Percentiles rank a stretch among this genome's conserved stretches.
phyloP scores from a whole-genome alignment of 2,888 invertebrate genomes.

The Aricia artaxerxes region DNA sequence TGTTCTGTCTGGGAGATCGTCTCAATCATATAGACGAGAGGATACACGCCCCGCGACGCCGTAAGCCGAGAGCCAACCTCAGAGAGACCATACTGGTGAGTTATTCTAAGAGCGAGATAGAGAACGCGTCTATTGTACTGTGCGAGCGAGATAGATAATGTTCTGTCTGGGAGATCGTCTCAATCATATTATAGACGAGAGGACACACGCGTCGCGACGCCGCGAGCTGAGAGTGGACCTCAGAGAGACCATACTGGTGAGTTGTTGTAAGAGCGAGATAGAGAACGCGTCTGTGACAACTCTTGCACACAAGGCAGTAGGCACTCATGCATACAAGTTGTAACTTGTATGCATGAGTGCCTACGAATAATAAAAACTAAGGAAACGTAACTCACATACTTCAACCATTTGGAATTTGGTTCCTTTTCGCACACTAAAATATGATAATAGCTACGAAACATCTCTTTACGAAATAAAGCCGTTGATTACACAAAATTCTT shows the following conservation, averaged over 20 bases:
- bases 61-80: constrained; percentile 50
- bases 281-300: no score
- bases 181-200: constrained; percentile 59
- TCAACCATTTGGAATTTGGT: no score
- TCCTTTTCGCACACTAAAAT: no score
- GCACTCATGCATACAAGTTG: no score
- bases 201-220: constrained; percentile 48
- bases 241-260: constrained; percentile 62
- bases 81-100: constrained; percentile 63
- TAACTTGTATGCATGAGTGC: no score
- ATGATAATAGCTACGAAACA: no score
- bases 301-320: no score
- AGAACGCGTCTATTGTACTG: constrained; percentile 34
- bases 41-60: constrained; percentile 48
- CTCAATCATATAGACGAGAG: constrained; percentile 61
- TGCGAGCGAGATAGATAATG: background rate
- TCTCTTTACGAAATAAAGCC: no score
- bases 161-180: constrained; percentile 62
- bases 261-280: constrained; percentile 36
- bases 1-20: constrained; percentile 58
- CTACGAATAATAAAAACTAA: no score
- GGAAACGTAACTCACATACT: no score
- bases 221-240: constrained; percentile 50
- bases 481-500: no score
- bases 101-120: constrained; percentile 27